A percentile compares a stretch with the other conserved stretches of the same genome.
Conservation (phyloP, 1,140 invertebrate genomes). For the Wiebesia pumilae region DNA sequence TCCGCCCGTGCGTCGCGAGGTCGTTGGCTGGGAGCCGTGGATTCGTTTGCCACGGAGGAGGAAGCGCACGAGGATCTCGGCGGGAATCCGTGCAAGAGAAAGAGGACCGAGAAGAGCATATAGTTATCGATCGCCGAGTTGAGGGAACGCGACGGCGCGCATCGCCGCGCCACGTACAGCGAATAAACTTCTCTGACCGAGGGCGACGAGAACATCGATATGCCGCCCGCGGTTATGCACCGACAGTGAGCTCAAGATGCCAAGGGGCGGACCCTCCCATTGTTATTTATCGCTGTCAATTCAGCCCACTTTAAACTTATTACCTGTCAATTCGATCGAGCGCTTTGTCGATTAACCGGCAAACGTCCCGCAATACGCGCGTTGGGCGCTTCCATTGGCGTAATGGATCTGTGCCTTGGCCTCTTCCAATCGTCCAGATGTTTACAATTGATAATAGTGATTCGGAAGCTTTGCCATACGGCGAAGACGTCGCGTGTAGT, state of each 20-base stretch:
- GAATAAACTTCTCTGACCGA: conserved; percentile 10
- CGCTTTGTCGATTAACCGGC: background rate
- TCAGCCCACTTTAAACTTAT: conserved; percentile 31
- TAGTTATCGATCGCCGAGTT: conserved; percentile 41
- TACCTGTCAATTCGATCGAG: conserved; percentile 17
- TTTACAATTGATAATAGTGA: background rate
- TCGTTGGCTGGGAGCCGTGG: background rate
- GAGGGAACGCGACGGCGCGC: conserved; percentile 16
- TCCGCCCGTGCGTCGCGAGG: background rate
- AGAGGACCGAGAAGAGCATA: conserved; percentile 36
- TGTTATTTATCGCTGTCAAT: conserved; percentile 29
- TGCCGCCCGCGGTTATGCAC: background rate
- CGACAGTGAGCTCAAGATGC: background rate
- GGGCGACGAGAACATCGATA: background rate
- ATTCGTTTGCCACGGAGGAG: background rate
- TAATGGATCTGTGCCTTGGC: no score
- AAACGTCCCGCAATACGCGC: background rate
- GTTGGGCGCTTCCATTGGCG: background rate
- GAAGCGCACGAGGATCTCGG: background rate
- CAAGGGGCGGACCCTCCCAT: background rate
- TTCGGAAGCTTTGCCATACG: no score
- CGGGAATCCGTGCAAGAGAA: background rate
- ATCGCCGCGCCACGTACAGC: background rate
- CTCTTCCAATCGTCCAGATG: no score
- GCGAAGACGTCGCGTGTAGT: no score